Evolutionary conservation across 2,113 vertebrate species (phyloP), one percentile per base, ranked within the genome.

Genomic region (Microcebus lehilahytsara): DNA sequence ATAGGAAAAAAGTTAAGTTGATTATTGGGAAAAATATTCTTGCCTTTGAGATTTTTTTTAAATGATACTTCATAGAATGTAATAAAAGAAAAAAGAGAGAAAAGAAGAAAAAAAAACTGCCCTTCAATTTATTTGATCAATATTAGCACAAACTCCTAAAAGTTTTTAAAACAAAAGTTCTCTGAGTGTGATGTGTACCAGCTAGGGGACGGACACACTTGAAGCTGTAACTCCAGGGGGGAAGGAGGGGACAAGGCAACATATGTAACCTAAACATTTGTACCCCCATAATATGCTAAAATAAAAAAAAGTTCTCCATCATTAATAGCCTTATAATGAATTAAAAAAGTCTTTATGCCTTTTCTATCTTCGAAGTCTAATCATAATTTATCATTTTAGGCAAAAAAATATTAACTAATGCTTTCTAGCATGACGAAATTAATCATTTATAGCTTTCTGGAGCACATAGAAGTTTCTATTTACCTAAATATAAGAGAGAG

Each of bases 361-460:
- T 60, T 92, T 89, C 84, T 95, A 23, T 79, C 5, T 89, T 56
- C 66, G 62, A 32, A 66, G 4, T 67, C 34, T 94, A 5, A 81
- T 64, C 20, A 85, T 77, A 34, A 72, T 64, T 75, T 89, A 49
- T 12, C n/a, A 78, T 88, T 79, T 91, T 92, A 80, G 22, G 25
- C 62, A 92, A 37, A 89, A 67, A 67, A 94, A 89, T 88, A 66
- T 74, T 87, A 91, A 49, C 27, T 91, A 46, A 93, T 90, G 6
- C 37, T 75, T 25, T 53, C 30, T 49, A 85, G 9, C 17, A 79
- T 67, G 42, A 79, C 27, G 64, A 86, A 96, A 96, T 83, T n/a
- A 87, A 46, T 83, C 16, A 93, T 85, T 83, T 91, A 95, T 66
- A 72, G 16, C 25, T 85, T 95, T 93, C 23, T 93, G 85, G 20